These are phyloP conservation scores for Tautogolabrus adspersus DNA, from an alignment of 2,113 vertebrate species.

Conservation along the genomic window DNA sequence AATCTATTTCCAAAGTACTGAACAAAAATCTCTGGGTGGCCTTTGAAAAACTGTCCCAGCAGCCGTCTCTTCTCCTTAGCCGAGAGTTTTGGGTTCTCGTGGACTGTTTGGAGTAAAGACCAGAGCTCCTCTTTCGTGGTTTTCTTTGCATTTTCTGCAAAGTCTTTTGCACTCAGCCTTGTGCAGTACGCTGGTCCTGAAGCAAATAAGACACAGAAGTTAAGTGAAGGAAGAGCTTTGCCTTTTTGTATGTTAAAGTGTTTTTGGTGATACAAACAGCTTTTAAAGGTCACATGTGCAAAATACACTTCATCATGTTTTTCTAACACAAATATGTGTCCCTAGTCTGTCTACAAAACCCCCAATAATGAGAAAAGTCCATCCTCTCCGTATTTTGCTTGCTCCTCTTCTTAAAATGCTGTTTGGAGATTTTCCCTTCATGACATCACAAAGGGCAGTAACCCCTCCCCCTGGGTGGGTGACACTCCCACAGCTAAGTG, in stretches of 20 bases:
- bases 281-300: too few species aligned
- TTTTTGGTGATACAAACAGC: neutral
- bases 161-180: conserved; percentile 83
- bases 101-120: conserved; percentile 88
- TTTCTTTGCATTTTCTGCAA: conserved; percentile 83
- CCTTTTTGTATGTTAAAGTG: neutral
- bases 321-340: too few species aligned
- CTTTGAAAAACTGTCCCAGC: conserved; percentile 92
- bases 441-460: too few species aligned
- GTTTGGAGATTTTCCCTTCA: too few species aligned
- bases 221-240: neutral
- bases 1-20: conserved; percentile 93
- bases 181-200: conserved; percentile 90
- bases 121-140: conserved; percentile 91
- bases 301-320: too few species aligned
- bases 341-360: too few species aligned
- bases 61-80: conserved; percentile 91
- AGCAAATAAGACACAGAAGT: conserved; percentile 13
- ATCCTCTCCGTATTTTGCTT: too few species aligned
- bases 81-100: conserved; percentile 90
- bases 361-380: too few species aligned
- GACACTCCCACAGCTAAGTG: too few species aligned
- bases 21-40: conserved; percentile 92
- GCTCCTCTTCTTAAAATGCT: too few species aligned
- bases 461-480: too few species aligned